These are phyloP conservation scores for Elaphurus davidianus DNA, from an alignment of 2,113 vertebrate species.

Conservation along the genomic window DNA sequence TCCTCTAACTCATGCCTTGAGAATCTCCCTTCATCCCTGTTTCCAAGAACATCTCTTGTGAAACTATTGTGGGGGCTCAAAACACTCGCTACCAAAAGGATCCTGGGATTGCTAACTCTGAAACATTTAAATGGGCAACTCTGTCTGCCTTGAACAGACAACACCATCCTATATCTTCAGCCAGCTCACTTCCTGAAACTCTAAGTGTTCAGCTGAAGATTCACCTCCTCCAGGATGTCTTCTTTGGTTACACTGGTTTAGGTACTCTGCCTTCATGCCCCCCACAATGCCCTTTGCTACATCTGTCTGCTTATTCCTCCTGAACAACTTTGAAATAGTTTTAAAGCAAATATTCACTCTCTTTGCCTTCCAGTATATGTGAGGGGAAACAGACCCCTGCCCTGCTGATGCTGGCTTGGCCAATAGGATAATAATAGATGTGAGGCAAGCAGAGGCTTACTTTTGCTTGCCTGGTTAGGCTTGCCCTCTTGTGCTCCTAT, in stretches of 20 bases:
- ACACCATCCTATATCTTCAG: not conserved
- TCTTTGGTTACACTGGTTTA: not conserved
- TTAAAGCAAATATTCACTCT: not conserved
- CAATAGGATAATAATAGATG: not conserved
- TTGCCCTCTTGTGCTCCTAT: too few species aligned
- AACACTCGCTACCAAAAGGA: not conserved
- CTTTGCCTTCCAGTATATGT: not conserved
- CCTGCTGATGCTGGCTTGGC: not conserved
- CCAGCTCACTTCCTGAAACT: not conserved
- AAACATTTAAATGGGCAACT: not conserved
- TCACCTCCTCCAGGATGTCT: not conserved
- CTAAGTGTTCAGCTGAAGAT: not conserved
- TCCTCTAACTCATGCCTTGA: not conserved
- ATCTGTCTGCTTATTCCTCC: not conserved
- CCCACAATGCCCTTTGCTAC: not conserved
- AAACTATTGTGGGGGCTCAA: not conserved
- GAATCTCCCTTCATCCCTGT: not conserved
- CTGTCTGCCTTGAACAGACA: not conserved
- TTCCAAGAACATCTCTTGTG: not conserved
- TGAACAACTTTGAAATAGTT: not conserved
- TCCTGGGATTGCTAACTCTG: not conserved
- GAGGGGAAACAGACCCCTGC: not conserved
- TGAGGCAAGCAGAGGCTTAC: not conserved
- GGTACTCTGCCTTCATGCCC: not conserved
- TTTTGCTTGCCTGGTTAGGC: not conserved